A percentile compares a stretch with the other conserved stretches of the same genome.
Conservation (phyloP, 2,113 vertebrate genomes). For the Tragelaphus scriptus region DNA sequence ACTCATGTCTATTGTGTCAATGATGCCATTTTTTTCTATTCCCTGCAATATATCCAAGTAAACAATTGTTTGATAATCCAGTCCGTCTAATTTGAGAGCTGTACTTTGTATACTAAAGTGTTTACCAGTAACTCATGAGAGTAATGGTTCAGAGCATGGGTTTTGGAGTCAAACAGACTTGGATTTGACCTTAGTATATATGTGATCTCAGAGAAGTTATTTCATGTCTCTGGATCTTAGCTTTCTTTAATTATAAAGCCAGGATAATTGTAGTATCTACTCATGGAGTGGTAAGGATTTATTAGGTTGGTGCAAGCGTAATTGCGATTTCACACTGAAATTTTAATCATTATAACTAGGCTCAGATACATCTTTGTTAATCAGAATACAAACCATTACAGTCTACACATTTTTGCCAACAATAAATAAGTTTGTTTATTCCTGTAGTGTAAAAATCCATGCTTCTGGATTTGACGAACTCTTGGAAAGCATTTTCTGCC, state of each 20-base stretch:
- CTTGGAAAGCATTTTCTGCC: neutral
- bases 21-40: neutral
- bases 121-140: slow-evolving; percentile 30
- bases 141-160: neutral
- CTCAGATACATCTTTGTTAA: neutral
- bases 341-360: neutral
- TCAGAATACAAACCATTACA: neutral
- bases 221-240: neutral
- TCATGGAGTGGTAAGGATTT: slow-evolving; percentile 29
- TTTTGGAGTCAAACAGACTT: neutral
- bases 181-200: slow-evolving; percentile 19
- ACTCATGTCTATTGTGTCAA: neutral
- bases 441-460: neutral
- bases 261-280: neutral
- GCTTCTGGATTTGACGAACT: neutral
- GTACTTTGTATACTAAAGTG: neutral
- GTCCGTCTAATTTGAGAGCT: slow-evolving; percentile 15
- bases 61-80: neutral
- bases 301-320: neutral
- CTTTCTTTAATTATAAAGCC: slow-evolving; percentile 42
- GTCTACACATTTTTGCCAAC: neutral
- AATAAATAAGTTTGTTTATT: neutral
- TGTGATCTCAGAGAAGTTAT: neutral
- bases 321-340: neutral
- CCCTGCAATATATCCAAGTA: neutral